Evolutionary conservation across 2,113 vertebrate genomes (phyloP), one percentile per base, ranked within the genome.

Genomic region (Bombycilla garrulus): DNA sequence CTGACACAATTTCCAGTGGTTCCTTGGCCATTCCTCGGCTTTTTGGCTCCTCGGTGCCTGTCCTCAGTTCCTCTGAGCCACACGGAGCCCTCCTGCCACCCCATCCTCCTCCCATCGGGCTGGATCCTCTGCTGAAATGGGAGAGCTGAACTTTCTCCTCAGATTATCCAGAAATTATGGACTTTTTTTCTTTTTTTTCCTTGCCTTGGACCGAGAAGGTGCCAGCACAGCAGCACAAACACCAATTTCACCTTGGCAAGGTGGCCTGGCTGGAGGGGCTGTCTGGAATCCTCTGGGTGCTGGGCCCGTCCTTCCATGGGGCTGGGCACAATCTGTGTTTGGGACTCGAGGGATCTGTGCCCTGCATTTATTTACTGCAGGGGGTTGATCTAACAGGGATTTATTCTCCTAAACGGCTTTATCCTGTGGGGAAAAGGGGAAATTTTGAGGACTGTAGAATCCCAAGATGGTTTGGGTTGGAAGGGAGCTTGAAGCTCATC

Each of bases 1-100:
- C 78, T 51, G 61, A 81, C 90, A 89, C 78, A 29, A 53, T 61
- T 94, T 88, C 70, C 81, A 92, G 70, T 6, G 45, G 50, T 64
- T 95, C 93, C 73, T 71, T 72, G 51, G 76, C 45, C 45, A 66
- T 12, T 51, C 21, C 78, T 56, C 64, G 61, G 22, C 57, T 86
- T 78, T 65, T 62, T 10, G 77, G 76, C 57, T 93, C 33, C 69
- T 80, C 11, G 33, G 65, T 73, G 85, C 91, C 60, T 76, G 77
- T 29, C 1, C 73, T 58, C 4, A 4, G 77, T 48, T 86, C 33
- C 47, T 92, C 83, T 33, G 72, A 13, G 56, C 70, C 2, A 1
- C 81, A 21, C 11, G 56, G 88, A 93, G 70, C 35, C 20, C 18
- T 79, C 67, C 79, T 93, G 86, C 36, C 69, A 88, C 77, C 5